A percentile compares a stretch with the other conserved stretches of the same genome.
Conservation (phyloP, 1,140 invertebrate species). For the Calosoma granatense region DNA sequence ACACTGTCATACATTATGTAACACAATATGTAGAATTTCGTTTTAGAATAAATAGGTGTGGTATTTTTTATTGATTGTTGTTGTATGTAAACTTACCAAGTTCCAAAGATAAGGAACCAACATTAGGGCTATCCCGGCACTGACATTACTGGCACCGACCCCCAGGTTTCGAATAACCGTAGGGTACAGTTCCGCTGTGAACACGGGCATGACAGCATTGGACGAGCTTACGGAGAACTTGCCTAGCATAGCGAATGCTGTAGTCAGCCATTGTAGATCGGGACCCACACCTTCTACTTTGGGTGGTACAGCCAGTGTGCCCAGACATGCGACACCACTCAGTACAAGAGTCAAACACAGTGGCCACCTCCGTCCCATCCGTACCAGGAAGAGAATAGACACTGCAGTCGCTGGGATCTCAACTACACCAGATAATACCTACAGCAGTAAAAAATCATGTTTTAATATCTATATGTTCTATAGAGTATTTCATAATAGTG, state of each 20-base stretch:
- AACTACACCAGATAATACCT: constrained; percentile 51
- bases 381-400: constrained; percentile 57
- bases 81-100: constrained; percentile 50
- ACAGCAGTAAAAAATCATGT: constrained; percentile 11
- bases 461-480: constrained; percentile 1
- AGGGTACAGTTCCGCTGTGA: constrained; percentile 62
- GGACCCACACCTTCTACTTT: constrained; percentile 19
- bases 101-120: constrained; percentile 62
- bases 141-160: constrained; percentile 58
- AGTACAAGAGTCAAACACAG: constrained; percentile 50
- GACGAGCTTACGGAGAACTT: constrained; percentile 59
- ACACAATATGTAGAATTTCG: too few species aligned
- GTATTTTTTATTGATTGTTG: too few species aligned
- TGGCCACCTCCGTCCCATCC: constrained; percentile 55
- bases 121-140: constrained; percentile 56
- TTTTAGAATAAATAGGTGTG: too few species aligned
- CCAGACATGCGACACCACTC: constrained; percentile 52
- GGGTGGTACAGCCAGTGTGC: constrained; percentile 32
- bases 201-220: constrained; percentile 62
- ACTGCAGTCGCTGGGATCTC: constrained; percentile 61
- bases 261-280: constrained; percentile 33
- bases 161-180: constrained; percentile 62
- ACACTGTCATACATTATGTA: too few species aligned
- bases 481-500: too few species aligned
- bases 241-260: constrained; percentile 37